Percentiles rank a stretch among this genome's conserved stretches.
phyloP scores from a whole-genome alignment of 1,140 invertebrate genomes.

The Drosophila sulfurigaster region DNA sequence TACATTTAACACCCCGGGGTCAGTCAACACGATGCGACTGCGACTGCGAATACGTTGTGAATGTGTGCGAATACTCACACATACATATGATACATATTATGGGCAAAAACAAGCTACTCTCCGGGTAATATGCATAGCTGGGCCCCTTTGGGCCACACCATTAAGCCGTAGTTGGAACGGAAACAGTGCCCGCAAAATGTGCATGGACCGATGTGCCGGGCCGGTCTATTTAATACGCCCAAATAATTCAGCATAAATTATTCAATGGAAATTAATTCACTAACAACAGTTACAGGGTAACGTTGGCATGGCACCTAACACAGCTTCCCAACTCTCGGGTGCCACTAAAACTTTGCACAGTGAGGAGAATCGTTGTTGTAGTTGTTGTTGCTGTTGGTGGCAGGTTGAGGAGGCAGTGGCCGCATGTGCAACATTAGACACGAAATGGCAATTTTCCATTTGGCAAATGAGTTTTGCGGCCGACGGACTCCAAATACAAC shows the following conservation, averaged over 20 bases:
- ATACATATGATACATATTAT: no score
- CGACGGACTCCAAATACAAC: constrained; percentile 81
- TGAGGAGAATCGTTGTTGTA: background rate
- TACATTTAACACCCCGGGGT: constrained; percentile 71
- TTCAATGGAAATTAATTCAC: constrained; percentile 84
- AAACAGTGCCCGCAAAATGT: constrained; percentile 36
- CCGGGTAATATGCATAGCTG: constrained; percentile 24
- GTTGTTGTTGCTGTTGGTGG: no score
- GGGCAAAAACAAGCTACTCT: background rate
- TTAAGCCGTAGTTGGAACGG: constrained; percentile 39
- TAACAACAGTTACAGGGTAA: constrained; percentile 69
- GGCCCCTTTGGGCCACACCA: constrained; percentile 29
- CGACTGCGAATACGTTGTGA: no score
- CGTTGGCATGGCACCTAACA: constrained; percentile 11
- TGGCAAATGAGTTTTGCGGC: constrained; percentile 84
- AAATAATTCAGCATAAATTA: constrained; percentile 84
- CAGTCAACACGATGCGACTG: constrained; percentile 17
- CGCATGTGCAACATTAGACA: constrained; percentile 81
- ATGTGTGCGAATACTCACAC: background rate
- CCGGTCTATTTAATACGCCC: constrained; percentile 47
- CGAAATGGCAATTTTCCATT: constrained; percentile 84
- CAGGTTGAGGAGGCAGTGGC: constrained; percentile 20
- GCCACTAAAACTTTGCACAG: constrained; percentile 70
- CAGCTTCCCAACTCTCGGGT: constrained; percentile 14
- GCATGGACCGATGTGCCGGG: constrained; percentile 9